These are phyloP conservation scores for Amblyopsis hoosieri DNA, from an alignment of 2,797 vertebrate species.

Conservation along the genomic window DNA sequence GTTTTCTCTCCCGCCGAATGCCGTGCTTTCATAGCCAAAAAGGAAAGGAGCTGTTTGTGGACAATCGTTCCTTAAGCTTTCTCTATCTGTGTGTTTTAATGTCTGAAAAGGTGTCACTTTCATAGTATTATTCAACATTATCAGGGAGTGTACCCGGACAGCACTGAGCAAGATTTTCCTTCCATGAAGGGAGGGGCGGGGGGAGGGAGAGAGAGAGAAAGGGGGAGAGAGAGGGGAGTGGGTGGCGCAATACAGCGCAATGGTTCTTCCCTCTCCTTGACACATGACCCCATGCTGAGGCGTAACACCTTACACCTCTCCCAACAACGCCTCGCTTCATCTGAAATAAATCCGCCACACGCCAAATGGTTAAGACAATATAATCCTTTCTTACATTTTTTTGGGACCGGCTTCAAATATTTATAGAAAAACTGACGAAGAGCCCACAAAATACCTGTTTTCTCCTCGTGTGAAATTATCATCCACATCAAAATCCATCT, in stretches of 20 bases:
- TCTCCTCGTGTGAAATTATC: conserved; percentile 2
- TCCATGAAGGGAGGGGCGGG: background rate
- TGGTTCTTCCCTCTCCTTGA: conserved; percentile 31
- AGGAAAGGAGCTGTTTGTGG: conserved; percentile 62
- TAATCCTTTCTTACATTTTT: conserved; percentile 1
- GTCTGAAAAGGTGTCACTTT: conserved; percentile 44
- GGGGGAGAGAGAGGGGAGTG: background rate
- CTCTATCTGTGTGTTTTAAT: conserved; percentile 66
- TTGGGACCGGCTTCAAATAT: background rate
- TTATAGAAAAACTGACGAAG: conserved; percentile 11
- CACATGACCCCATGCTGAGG: conserved; percentile 13
- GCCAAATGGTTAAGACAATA: background rate
- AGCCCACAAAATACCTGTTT: background rate
- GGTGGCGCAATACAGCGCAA: background rate
- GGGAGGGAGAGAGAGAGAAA: background rate
- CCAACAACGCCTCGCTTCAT: background rate
- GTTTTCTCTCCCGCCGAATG: conserved; percentile 44
- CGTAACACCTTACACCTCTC: conserved; percentile 21
- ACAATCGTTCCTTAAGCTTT: conserved; percentile 31
- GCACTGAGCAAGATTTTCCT: background rate
- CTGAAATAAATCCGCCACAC: conserved; percentile 24
- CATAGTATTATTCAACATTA: conserved; percentile 11
- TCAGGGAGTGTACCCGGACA: background rate
- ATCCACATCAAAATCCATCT: conserved; percentile 2
- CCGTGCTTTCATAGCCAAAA: conserved; percentile 28